phyloP scores from a whole-genome alignment of 2,113 vertebrate genomes.

The Macroglossus sobrinus region DNA sequence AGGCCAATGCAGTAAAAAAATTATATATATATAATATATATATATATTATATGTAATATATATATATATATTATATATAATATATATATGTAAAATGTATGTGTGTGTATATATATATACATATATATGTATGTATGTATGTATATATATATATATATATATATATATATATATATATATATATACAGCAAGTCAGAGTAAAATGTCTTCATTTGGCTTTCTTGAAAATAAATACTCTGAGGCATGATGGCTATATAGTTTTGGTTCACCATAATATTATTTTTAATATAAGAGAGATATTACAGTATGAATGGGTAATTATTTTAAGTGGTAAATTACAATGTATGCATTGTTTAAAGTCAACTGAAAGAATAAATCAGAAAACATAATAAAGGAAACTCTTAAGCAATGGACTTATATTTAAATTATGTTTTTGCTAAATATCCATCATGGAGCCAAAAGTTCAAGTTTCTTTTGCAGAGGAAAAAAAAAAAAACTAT shows the following conservation, averaged over 20 bases:
- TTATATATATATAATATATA: no score
- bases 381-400: not conserved
- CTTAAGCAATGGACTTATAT: not conserved
- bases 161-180: not conserved
- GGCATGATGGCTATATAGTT: not conserved
- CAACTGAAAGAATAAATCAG: not conserved
- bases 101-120: no score
- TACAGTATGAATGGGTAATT: not conserved
- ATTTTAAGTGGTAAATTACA: conserved; percentile 18
- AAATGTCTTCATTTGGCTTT: not conserved
- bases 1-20: not conserved
- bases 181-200: not conserved
- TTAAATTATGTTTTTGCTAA: conserved; percentile 21
- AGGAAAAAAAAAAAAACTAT: not conserved
- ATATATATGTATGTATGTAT: not conserved
- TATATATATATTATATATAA: no score
- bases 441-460: not conserved
- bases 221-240: conserved; percentile 15
- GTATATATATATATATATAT: no score
- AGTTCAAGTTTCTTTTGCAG: not conserved
- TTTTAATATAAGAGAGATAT: not conserved
- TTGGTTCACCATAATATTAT: not conserved
- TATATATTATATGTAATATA: no score
- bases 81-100: no score
- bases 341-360: not conserved